Evolutionary conservation across 2,888 invertebrate species (phyloP).

Genomic region (Trichacis sp.): DNA sequence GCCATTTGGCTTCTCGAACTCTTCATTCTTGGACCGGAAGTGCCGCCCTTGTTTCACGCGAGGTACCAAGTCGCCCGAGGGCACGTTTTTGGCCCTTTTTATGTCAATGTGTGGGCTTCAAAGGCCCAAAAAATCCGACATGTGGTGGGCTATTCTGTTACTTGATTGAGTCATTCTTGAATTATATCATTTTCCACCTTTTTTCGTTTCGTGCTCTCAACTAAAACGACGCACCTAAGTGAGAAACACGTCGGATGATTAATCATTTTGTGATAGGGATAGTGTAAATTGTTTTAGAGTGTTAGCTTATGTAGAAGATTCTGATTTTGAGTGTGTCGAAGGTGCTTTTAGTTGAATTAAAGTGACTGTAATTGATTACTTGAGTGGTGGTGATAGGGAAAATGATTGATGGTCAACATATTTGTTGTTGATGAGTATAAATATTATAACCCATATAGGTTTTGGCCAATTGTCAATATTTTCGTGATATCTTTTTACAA

Average conservation of each 20-base stretch:
- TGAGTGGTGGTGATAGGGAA: too few species aligned
- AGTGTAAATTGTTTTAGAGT: too few species aligned
- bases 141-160: conserved; percentile 26
- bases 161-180: conserved; percentile 38
- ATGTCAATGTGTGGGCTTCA: background rate
- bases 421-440: too few species aligned
- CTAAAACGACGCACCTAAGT: background rate
- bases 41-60: conserved; percentile 15
- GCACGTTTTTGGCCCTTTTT: conserved; percentile 18
- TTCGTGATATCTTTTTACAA: too few species aligned
- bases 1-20: conserved; percentile 38
- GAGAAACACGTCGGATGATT: background rate
- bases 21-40: conserved; percentile 39
- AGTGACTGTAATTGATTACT: too few species aligned
- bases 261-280: background rate
- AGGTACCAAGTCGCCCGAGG: conserved; percentile 23
- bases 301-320: too few species aligned
- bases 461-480: too few species aligned
- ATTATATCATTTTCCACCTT: background rate
- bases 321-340: too few species aligned
- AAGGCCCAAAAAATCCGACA: conserved; percentile 7
- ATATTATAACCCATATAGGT: too few species aligned
- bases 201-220: background rate
- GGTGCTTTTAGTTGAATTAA: too few species aligned
- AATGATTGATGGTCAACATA: too few species aligned